Evolutionary conservation across 2,888 invertebrate species (phyloP).

Genomic region (Rotaria macrura): DNA sequence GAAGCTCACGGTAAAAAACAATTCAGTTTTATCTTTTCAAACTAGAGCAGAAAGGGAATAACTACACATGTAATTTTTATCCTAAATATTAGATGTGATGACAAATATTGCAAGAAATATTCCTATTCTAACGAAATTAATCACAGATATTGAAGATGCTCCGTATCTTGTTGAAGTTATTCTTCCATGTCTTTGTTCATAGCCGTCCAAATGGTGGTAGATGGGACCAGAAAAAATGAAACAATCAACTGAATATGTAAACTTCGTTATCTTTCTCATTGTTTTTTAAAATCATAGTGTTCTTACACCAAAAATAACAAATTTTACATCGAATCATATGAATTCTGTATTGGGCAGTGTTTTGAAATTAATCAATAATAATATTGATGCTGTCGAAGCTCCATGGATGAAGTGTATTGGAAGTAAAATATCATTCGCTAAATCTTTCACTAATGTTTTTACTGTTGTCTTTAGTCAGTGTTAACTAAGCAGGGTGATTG

Average conservation of each 20-base stretch:
- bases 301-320: constrained; percentile 76
- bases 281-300: not conserved
- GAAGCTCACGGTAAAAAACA: not conserved
- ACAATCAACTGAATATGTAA: not conserved
- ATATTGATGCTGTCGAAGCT: constrained; percentile 85
- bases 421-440: constrained; percentile 39
- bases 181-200: constrained; percentile 74
- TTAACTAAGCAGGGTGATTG: too few relatives aligned
- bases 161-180: constrained; percentile 95
- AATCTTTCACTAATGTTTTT: too few relatives aligned
- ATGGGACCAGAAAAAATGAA: not conserved
- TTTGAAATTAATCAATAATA: constrained; percentile 83
- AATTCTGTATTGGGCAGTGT: constrained; percentile 89
- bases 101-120: constrained; percentile 74
- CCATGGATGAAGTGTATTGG: constrained; percentile 99
- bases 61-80: not conserved
- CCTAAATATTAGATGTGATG: constrained; percentile 56
- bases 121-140: constrained; percentile 80
- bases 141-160: constrained; percentile 81
- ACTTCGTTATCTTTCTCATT: too few relatives aligned
- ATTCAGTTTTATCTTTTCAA: too few relatives aligned
- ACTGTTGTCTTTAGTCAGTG: too few relatives aligned
- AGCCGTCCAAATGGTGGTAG: constrained; percentile 30
- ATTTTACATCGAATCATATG: constrained; percentile 94
- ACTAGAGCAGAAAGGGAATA: too few relatives aligned